Base-by-base conservation (phyloP, 2,888 invertebrate genomes). In the Parelbella ahira region DNA sequence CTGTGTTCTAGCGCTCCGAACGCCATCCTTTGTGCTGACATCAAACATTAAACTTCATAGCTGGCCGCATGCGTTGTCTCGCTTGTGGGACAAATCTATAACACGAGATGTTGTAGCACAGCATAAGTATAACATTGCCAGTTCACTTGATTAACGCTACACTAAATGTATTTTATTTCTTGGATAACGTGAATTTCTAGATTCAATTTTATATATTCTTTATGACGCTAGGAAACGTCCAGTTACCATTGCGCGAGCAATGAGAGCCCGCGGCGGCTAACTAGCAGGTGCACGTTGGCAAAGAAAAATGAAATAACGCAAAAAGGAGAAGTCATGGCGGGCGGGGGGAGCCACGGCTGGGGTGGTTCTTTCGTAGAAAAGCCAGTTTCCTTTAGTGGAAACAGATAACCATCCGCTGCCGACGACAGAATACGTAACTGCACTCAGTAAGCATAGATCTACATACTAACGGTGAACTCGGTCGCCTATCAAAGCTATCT, bases 361-460 rank as follows among this genome's bases (percentile, higher is more conserved):
- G 82, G 83, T 67, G 81, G 77, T 76, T 82, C 80, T 76, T 81
- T 81, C 78, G 75, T 72, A 68, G 78, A 78, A 79, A 83, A 84
- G 80, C 73, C 83, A 83, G 86, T 83, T 84, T 84, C 78, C 83
- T 86, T 87, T 80, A 82, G 78, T 87, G 76, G 83, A 83, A 86
- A 86, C 82, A 86, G 87, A 86, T 87, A 86, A 87, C 86, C 86
- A 87, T 86, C 84, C 83, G 66, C 72, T 77, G 77, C 80, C 78
- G 80, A 78, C 86, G 82, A 81, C 81, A 74, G 84, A 84, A 86
- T 83, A 83, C 83, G 80, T 81, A 81, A 81, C 78, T 81, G 78
- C 80, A 82, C 68, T 77, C 69, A 67, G 72, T 75, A 67, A 74
- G 68, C 68, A 72, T 76, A 71, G 66, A 75, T 78, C 73, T 82